Conservation (phyloP, 2,888 invertebrate genomes). For the Leucophora obtusa region DNA sequence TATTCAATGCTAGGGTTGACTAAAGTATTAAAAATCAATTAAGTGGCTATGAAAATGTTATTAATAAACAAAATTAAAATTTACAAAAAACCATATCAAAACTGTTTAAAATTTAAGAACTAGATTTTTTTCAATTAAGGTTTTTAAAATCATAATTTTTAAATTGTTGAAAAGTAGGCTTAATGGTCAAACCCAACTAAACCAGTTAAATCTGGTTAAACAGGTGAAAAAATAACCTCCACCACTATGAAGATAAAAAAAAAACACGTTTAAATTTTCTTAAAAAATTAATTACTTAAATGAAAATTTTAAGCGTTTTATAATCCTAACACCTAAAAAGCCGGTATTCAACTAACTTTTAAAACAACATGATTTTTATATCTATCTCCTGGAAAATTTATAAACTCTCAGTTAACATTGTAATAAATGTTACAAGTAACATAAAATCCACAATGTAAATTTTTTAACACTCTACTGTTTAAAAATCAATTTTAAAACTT, state of each 20-base stretch:
- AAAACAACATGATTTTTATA: background rate
- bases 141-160: background rate
- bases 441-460: constrained; percentile 42
- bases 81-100: too few species aligned
- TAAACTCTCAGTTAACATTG: background rate
- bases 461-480: background rate
- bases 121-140: background rate
- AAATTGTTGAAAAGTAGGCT: background rate
- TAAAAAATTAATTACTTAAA: background rate
- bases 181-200: background rate
- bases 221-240: constrained; percentile 5
- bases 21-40: background rate
- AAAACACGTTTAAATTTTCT: constrained; percentile 13
- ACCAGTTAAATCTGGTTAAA: constrained; percentile 6
- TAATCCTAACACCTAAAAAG: background rate
- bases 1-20: background rate
- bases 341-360: constrained; percentile 39
- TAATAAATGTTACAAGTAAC: constrained; percentile 8
- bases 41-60: background rate
- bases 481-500: background rate
- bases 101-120: background rate
- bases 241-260: background rate
- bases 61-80: too few species aligned
- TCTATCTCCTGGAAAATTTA: background rate
- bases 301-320: background rate